Evolutionary conservation across 2,888 invertebrate genomes (phyloP), one percentile per base, ranked within the genome.

Genomic region (Eumacrocentrus americanus): DNA sequence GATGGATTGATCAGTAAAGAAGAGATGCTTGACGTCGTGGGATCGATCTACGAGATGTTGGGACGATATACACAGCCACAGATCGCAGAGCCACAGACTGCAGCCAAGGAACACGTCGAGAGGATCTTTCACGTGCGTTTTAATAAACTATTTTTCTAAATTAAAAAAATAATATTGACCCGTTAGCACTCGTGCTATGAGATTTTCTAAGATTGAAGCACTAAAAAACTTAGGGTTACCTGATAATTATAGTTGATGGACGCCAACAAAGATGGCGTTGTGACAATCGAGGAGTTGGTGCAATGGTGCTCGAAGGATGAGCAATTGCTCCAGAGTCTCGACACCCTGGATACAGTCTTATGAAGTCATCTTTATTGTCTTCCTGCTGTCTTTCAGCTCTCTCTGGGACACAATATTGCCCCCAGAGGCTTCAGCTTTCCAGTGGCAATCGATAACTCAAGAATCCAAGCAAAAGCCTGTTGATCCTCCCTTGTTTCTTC

Each of bases 41-140:
- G 85, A 50, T 91, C 93, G 42, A 91, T 95, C 68, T 94, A 94
- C 81, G 92, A 92, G 79, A 90, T 94, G 88, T 83, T 94, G 70
- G 94, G 94, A 0, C 84, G 90, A 20, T 89, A 88, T 60, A 91
- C 92, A 0, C 87, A 86, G 54, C 94, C 93, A 0, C 85, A 86
- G 12, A 88, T 90, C 2, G 87, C 88, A 58, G 89, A 88, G 67
- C 79, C 80, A 7, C 79, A 80, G 25, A 84, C 84, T 44, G 89
- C 91, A 0, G 91, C 92, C 3, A 87, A 88, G 70, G 91, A 93
- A 59, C 94, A 94, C 75, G 94, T 93, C 40, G 92, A 94, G 73
- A 86, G 88, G 73, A 91, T 94, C 76, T 94, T 94, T 77, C 89
- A 91, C 78, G 94, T 94, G 76, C 86, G 88, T n/a, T n/a, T n/a